Conservation (phyloP, 2,888 invertebrate genomes). For the Synergus japonicus region DNA sequence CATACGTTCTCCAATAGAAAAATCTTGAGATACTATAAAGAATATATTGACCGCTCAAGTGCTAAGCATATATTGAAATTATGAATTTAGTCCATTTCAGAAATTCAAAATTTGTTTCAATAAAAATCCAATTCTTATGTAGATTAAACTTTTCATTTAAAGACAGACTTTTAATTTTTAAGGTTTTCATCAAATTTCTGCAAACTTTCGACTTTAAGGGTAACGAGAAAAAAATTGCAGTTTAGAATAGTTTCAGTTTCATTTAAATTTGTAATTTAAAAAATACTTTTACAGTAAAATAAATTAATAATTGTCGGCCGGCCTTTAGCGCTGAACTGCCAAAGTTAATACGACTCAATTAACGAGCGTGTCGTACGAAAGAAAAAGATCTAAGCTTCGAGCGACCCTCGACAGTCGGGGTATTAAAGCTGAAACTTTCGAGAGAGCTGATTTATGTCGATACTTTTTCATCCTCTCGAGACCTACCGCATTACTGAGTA, state of each 20-base stretch:
- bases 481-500: background rate
- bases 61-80: background rate
- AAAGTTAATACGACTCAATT: conserved; percentile 15
- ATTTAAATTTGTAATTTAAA: too few relatives aligned
- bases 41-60: background rate
- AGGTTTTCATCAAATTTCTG: too few relatives aligned
- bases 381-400: background rate
- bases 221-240: too few relatives aligned
- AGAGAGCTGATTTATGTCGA: conserved; percentile 28
- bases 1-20: background rate
- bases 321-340: background rate
- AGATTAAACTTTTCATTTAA: too few relatives aligned
- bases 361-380: background rate
- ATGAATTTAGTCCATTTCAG: background rate
- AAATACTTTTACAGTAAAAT: background rate
- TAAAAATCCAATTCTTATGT: background rate
- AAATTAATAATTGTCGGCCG: background rate
- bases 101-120: background rate
- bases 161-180: too few relatives aligned
- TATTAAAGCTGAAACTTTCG: conserved; percentile 17
- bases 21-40: background rate
- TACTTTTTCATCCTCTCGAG: conserved; percentile 4
- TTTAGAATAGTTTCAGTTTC: background rate
- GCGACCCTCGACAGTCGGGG: conserved; percentile 2
- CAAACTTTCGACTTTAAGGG: too few relatives aligned